Percentiles rank a stretch among this genome's conserved stretches.
phyloP scores from a whole-genome alignment of 2,113 vertebrate species.

The Lamprotornis superbus region DNA sequence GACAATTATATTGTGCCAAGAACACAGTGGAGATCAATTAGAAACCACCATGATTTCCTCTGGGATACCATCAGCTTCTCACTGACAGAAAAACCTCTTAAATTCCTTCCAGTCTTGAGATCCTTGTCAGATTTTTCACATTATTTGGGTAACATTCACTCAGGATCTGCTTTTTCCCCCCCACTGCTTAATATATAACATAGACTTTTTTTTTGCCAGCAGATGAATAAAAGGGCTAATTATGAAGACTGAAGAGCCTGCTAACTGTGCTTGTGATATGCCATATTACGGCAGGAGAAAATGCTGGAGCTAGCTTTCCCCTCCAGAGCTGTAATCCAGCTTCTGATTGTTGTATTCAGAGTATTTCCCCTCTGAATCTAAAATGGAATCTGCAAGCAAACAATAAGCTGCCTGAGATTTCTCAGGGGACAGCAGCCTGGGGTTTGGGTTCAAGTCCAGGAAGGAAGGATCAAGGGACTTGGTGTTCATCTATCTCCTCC shows the following conservation, averaged over 20 bases:
- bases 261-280: background rate
- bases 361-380: background rate
- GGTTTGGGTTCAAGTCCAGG: background rate
- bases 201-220: background rate
- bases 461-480: background rate
- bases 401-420: background rate
- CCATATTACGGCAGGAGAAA: background rate
- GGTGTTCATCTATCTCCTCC: background rate
- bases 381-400: background rate
- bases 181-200: background rate
- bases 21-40: background rate
- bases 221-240: background rate
- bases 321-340: background rate
- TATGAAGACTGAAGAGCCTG: background rate
- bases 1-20: background rate
- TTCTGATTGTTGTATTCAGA: background rate
- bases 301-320: background rate
- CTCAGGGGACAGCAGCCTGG: background rate
- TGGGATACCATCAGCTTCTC: background rate
- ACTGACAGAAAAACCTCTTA: conserved; percentile 8
- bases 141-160: background rate
- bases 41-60: conserved; percentile 25
- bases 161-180: background rate
- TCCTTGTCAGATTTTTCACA: background rate
- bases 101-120: background rate